phyloP scores from a whole-genome alignment of 2,888 invertebrate genomes.

The Cantharis nigra region DNA sequence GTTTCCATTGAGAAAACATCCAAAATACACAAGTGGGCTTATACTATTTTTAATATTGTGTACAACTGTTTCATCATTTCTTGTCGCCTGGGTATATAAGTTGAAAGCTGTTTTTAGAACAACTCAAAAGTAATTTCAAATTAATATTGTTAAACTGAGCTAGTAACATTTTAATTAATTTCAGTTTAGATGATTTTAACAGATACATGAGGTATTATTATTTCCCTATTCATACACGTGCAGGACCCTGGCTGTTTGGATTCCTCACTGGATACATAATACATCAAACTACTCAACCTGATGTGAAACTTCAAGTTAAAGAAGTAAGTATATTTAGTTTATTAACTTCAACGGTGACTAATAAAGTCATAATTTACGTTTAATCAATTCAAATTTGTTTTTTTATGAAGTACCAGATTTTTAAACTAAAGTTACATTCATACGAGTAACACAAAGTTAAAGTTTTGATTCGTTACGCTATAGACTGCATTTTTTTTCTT shows the following conservation, averaged over 20 bases:
- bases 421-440: background rate
- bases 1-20: constrained; percentile 54
- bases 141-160: background rate
- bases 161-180: constrained; percentile 32
- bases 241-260: background rate
- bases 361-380: too few species aligned
- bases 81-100: constrained; percentile 5
- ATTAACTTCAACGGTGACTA: too few species aligned
- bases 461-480: background rate
- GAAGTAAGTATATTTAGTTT: background rate
- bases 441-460: background rate
- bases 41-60: constrained; percentile 13
- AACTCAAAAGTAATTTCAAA: background rate
- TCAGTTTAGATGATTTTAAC: constrained; percentile 25
- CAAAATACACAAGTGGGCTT: constrained; percentile 35
- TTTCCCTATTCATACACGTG: background rate
- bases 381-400: background rate
- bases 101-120: constrained; percentile 2
- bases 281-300: background rate
- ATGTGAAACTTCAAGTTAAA: background rate
- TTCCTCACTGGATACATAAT: background rate
- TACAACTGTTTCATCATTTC: constrained; percentile 9
- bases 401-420: background rate
- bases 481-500: background rate
- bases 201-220: background rate